Conservation (phyloP, 1,140 invertebrate genomes). For the Dreissena rostriformis region DNA sequence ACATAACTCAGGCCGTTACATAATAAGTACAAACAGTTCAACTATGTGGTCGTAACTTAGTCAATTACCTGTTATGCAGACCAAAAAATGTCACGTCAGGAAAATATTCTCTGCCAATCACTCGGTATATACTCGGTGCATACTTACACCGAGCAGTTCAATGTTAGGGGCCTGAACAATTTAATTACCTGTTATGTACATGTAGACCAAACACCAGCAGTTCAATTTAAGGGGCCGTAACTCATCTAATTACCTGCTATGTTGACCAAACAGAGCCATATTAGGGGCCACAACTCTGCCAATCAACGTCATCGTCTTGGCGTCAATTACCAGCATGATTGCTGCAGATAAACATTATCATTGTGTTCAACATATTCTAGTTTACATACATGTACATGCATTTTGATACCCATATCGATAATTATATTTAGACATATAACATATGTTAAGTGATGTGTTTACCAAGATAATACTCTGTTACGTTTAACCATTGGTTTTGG, state of each 20-base stretch:
- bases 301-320: slow-evolving; percentile 35
- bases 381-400: not conserved
- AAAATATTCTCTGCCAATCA: too few species aligned
- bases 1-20: too few species aligned
- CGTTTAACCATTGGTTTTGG: too few species aligned
- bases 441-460: too few species aligned
- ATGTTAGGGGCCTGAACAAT: too few species aligned
- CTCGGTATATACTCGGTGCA: too few species aligned
- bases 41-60: too few species aligned
- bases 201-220: too few species aligned
- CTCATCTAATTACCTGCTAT: slow-evolving; percentile 34
- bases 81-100: not conserved
- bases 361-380: not conserved
- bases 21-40: too few species aligned
- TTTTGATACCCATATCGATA: not conserved
- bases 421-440: not conserved
- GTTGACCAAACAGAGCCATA: slow-evolving; percentile 34
- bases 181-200: too few species aligned
- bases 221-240: not conserved
- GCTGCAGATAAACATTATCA: not conserved
- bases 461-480: not conserved
- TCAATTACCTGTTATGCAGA: too few species aligned
- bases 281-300: slow-evolving; percentile 36
- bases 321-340: slow-evolving; percentile 35
- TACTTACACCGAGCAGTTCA: too few species aligned